phyloP scores from a whole-genome alignment of 2,888 invertebrate species.

The Heliconius ethilla region DNA sequence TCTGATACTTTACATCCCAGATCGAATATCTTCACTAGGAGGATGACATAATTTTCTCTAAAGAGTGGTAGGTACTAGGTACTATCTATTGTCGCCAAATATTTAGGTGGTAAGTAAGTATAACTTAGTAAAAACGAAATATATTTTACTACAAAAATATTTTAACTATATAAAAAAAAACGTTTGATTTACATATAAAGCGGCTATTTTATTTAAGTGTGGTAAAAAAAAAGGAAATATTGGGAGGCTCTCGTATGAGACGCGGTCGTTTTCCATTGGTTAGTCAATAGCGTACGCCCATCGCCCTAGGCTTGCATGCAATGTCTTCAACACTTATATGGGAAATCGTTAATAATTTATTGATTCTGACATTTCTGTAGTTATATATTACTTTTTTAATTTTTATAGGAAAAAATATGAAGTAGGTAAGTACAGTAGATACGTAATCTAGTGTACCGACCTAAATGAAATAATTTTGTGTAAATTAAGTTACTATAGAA shows the following conservation, averaged over 20 bases:
- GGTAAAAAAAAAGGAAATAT: conserved; percentile 65
- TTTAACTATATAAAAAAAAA: neutral
- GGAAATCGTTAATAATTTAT: conserved; percentile 66
- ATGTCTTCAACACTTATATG: conserved; percentile 61
- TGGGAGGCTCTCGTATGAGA: conserved; percentile 54
- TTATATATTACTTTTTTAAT: neutral
- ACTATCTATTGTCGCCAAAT: neutral
- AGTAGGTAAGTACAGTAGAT: neutral
- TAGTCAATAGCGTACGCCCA: conserved; percentile 63
- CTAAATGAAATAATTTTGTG: too few relatives aligned
- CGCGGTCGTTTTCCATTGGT: conserved; percentile 60
- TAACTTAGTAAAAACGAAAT: too few relatives aligned
- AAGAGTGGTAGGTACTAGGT: too few relatives aligned
- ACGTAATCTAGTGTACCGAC: too few relatives aligned
- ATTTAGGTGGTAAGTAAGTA: neutral
- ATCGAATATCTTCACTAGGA: too few relatives aligned
- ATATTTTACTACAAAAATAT: neutral
- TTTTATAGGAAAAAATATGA: neutral
- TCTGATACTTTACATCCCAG: too few relatives aligned
- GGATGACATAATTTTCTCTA: too few relatives aligned
- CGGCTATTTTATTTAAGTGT: conserved; percentile 63
- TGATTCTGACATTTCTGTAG: neutral
- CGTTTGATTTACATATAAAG: conserved; percentile 70
- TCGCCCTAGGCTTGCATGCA: conserved; percentile 68
- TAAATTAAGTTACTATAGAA: too few relatives aligned